Evolutionary conservation across 2,113 vertebrate species (phyloP), one percentile per base, ranked within the genome.

Genomic region (Sclerurus mexicanus): DNA sequence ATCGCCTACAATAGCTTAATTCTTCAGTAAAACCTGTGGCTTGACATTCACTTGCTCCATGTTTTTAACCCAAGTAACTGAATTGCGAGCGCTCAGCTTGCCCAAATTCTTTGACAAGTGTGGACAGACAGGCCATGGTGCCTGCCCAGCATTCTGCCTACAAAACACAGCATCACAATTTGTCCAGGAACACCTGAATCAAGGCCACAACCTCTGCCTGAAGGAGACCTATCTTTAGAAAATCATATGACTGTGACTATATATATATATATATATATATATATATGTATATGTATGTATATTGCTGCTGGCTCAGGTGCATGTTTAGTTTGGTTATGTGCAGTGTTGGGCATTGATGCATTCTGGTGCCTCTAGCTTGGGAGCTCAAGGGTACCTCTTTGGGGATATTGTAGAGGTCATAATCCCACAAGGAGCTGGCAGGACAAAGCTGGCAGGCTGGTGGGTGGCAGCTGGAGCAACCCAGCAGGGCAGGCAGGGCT

Each of bases 191-290:
- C 64, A 78, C 83, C 68, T 78, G 52, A 69, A 56, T 33, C 47
- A 24, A 60, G 75, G 44, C 79, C 76, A 88, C 89, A 90, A 94
- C 87, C 56, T 75, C 79, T n/a, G 63, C 39, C 69, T 84, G 83
- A 96, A 88, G 82, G 95, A 95, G 75, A 90, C 49, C 76, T 96
- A 81, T 75, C 79, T 93, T 93, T 71, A 86, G 88, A 67, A 68
- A 72, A 63, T 78, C 52, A 2, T 53, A 3, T 78, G 93, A 88
- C 60, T 55, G 17, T 67, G 20, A 44, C 67, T 88, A 5, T 83
- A 12, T 81, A 67, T 80, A 16, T 81, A 58, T 80, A 14, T 35
- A 14, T 59, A 58, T 80, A 14, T 35, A 14, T 59, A 16, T 35
- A 19, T 56, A 13, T 40, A 13, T 12, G 40, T 40, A 13, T 40